Evolutionary conservation across 2,113 vertebrate genomes (phyloP).

Genomic region (Brachionichthys hirsutus): DNA sequence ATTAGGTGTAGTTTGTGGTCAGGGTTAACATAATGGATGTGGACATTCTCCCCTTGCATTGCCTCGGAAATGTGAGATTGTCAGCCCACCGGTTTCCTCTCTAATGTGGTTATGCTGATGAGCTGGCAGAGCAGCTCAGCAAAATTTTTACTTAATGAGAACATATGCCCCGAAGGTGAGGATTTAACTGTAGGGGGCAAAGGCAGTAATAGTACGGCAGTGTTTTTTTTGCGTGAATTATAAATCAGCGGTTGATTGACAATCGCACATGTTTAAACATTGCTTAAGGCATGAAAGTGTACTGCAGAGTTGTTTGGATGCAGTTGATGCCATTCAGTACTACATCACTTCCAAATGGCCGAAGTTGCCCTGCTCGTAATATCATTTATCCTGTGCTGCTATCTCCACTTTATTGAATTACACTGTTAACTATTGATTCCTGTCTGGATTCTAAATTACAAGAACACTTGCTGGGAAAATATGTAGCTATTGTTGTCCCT

Average conservation of each 20-base stretch:
- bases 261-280: constrained; percentile 23
- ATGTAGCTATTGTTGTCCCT: constrained; percentile 62
- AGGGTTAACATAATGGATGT: constrained; percentile 69
- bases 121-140: constrained; percentile 72
- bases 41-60: constrained; percentile 69
- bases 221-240: constrained; percentile 38
- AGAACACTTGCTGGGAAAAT: constrained; percentile 66
- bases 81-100: constrained; percentile 70
- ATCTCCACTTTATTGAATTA: constrained; percentile 65
- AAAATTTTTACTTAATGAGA: constrained; percentile 76
- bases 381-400: constrained; percentile 50
- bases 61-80: constrained; percentile 68
- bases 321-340: constrained; percentile 33
- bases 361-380: constrained; percentile 30
- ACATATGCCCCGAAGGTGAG: constrained; percentile 57
- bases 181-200: constrained; percentile 54
- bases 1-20: constrained; percentile 62
- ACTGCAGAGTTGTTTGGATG: constrained; percentile 12
- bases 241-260: constrained; percentile 36
- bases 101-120: constrained; percentile 79
- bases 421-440: constrained; percentile 66
- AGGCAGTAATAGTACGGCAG: constrained; percentile 47
- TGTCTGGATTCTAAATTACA: constrained; percentile 68
- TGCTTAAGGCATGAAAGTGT: constrained; percentile 26
- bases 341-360: constrained; percentile 32